Percentiles rank a stretch among this genome's conserved stretches.
Conservation (phyloP, 2,797 vertebrate species). For the Philypnodon macrostomus region DNA sequence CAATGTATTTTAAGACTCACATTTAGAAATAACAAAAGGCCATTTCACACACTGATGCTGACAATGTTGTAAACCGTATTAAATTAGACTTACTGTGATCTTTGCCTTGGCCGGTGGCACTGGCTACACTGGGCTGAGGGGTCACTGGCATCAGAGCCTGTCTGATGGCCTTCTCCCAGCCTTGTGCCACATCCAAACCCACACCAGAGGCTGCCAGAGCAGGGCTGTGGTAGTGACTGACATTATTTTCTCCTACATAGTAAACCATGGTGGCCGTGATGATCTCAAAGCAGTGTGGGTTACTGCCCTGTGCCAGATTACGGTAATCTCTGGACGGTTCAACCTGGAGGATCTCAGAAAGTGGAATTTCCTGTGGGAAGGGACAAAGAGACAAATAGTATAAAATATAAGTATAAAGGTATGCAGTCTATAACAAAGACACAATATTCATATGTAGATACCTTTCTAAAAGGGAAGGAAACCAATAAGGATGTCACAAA, state of each 20-base stretch:
- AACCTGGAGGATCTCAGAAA: constrained; percentile 97
- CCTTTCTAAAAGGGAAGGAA: background rate
- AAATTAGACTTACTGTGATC: constrained; percentile 90
- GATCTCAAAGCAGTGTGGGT: constrained; percentile 97
- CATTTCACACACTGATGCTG: too few species aligned
- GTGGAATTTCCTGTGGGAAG: constrained; percentile 88
- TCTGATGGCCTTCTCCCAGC: constrained; percentile 97
- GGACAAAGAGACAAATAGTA: background rate
- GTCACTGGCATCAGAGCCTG: constrained; percentile 98
- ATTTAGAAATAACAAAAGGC: background rate
- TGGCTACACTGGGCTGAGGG: constrained; percentile 90
- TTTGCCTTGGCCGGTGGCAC: constrained; percentile 86
- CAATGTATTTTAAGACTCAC: too few species aligned
- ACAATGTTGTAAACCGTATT: too few species aligned
- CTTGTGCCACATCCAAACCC: constrained; percentile 91
- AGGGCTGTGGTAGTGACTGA: constrained; percentile 85
- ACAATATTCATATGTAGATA: background rate
- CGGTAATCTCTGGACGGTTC: constrained; percentile 86
- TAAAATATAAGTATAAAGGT: background rate
- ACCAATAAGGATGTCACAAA: too few species aligned
- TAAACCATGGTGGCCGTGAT: constrained; percentile 97
- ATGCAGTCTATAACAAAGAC: background rate
- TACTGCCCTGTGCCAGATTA: constrained; percentile 88
- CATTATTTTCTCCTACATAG: constrained; percentile 95
- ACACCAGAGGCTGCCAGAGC: constrained; percentile 89